phyloP scores from a whole-genome alignment of 2,888 invertebrate species.

The Pheosia tremula region DNA sequence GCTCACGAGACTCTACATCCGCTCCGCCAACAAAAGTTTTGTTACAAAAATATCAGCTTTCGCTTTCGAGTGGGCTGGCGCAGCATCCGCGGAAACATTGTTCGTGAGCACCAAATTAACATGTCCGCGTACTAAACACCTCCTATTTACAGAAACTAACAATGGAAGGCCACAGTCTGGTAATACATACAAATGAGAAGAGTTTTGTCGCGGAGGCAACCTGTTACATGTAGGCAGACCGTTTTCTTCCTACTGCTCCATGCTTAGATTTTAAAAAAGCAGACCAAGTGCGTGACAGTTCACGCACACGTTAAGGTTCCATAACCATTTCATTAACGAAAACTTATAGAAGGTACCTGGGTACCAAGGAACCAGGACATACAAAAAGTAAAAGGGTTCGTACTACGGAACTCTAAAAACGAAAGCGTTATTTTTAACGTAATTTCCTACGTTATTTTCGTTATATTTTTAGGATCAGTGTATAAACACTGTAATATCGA shows the following conservation, averaged over 20 bases:
- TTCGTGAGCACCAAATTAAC: conserved; percentile 72
- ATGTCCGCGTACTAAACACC: conserved; percentile 70
- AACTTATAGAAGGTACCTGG: too few relatives aligned
- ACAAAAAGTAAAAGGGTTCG: too few relatives aligned
- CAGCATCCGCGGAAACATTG: conserved; percentile 62
- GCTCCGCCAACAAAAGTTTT: conserved; percentile 51
- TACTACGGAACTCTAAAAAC: too few relatives aligned
- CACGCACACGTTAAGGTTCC: too few relatives aligned
- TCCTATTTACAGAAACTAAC: conserved; percentile 72
- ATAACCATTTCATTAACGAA: too few relatives aligned
- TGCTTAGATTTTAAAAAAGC: too few relatives aligned
- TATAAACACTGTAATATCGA: too few relatives aligned
- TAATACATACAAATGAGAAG: conserved; percentile 68
- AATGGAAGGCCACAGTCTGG: conserved; percentile 75
- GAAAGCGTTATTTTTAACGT: too few relatives aligned
- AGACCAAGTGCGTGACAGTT: too few relatives aligned
- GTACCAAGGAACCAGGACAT: too few relatives aligned
- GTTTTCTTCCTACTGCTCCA: conserved; percentile 24
- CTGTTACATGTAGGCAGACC: conserved; percentile 12
- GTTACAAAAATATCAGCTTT: conserved; percentile 62
- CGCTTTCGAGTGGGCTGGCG: conserved; percentile 65
- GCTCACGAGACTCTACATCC: conserved; percentile 40
- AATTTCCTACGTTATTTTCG: too few relatives aligned
- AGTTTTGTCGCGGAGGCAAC: conserved; percentile 30
- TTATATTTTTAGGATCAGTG: too few relatives aligned